Evolutionary conservation across 2,888 invertebrate genomes (phyloP), one percentile per base, ranked within the genome.

Genomic region (Eumerus sabulonum): DNA sequence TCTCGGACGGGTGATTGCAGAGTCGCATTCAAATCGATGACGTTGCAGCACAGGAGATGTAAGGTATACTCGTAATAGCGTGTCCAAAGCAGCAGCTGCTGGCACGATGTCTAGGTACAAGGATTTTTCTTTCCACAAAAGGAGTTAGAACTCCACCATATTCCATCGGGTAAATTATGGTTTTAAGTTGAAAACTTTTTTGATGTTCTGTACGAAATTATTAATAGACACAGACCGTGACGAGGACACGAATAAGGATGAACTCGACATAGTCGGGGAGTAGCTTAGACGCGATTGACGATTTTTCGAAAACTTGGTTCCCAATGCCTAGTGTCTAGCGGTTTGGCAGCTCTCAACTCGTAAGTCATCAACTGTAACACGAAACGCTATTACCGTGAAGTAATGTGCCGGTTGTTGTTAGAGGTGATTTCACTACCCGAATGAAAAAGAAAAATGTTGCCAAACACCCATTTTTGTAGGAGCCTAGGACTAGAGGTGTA

Each of bases 381-480:
- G 79, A 73, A 70, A 67, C n/a, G 54, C 68, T 57, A 79, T 79
- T 79, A 79, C 54, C 47, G 48, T 73, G 40, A 64, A 64, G 64
- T 70, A 79, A 79, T 51, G 27, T 63, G 79, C 64, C 79, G 73
- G 79, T 79, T 63, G 79, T 70, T 68, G 68, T 79, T 79, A 79
- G 38, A 60, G 44, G 54, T 73, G 73, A 79, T 79, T 79, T 79
- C 73, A 54, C 27, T 4, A 7, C 27, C 3, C 27, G 27, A 27
- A 27, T 4, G 7, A 27, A 27, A 27, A 27, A 27, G 7, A 48
- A 59, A 70, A 64, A 72, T 59, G 54, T 44, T 53, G 50, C 60
- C 36, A 57, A 59, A 73, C 27, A 73, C 57, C 60, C 60, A 60
- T 73, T 60, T 64, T 54, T 17, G 60, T 18, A 63, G 68, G 59